Conservation (phyloP, 2,888 invertebrate genomes). For the Amphipyra berbera region DNA sequence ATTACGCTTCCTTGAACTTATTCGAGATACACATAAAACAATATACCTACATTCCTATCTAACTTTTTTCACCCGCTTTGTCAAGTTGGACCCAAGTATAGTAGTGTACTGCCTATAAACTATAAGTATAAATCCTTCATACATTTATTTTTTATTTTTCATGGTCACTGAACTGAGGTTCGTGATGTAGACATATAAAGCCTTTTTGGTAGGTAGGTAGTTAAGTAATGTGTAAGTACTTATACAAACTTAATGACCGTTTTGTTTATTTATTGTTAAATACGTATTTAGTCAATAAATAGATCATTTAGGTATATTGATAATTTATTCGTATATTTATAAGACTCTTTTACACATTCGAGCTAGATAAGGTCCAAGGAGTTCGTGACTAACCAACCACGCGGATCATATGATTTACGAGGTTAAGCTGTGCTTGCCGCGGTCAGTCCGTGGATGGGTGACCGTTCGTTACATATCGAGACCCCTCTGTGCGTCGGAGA, state of each 20-base stretch:
- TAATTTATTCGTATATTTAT: conserved; percentile 1
- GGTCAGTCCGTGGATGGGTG: too few species aligned
- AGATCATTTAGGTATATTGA: background rate
- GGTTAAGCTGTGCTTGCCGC: too few species aligned
- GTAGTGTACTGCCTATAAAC: background rate
- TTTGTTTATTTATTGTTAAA: background rate
- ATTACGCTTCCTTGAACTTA: conserved; percentile 27
- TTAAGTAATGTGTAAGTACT: too few species aligned
- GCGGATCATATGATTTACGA: conserved; percentile 19
- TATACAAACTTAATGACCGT: too few species aligned
- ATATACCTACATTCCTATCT: background rate
- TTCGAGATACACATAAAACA: background rate
- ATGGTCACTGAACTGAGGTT: conserved; percentile 75
- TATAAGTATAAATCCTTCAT: conserved; percentile 28
- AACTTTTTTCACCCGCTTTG: conserved; percentile 9
- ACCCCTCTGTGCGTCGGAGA: too few species aligned
- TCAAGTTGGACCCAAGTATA: conserved; percentile 18
- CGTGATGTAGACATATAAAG: conserved; percentile 70
- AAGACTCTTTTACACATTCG: background rate
- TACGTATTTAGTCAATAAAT: background rate
- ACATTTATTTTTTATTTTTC: conserved; percentile 52
- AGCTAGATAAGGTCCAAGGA: too few species aligned
- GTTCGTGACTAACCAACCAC: too few species aligned
- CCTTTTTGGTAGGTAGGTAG: conserved; percentile 61
- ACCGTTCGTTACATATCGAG: too few species aligned